Conservation (phyloP, 2,888 invertebrate species). For the Perithous albicinctus region DNA sequence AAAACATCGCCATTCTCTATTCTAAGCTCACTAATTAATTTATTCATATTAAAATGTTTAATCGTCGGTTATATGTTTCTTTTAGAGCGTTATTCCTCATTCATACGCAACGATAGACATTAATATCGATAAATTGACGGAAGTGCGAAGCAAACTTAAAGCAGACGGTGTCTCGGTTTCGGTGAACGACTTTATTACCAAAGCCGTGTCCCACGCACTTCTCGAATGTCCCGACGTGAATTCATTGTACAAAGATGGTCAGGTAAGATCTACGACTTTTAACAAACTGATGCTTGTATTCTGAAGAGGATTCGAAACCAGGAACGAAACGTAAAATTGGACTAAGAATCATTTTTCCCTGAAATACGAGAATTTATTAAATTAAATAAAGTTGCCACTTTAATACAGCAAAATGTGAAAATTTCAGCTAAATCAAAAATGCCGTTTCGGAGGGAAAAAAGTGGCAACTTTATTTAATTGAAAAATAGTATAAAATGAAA, state of each 20-base stretch:
- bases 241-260: slow-evolving; percentile 84
- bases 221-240: slow-evolving; percentile 85
- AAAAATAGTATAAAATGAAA: neutral
- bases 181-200: slow-evolving; percentile 89
- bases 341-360: too few species aligned
- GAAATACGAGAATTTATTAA: too few species aligned
- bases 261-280: slow-evolving; percentile 77
- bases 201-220: slow-evolving; percentile 88
- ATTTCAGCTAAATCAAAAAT: too few species aligned
- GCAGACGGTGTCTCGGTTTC: slow-evolving; percentile 86
- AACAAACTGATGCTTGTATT: neutral
- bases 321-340: too few species aligned
- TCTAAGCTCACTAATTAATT: neutral
- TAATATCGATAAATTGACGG: slow-evolving; percentile 85
- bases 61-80: slow-evolving; percentile 67
- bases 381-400: too few species aligned
- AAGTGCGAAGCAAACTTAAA: slow-evolving; percentile 86
- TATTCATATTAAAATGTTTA: slow-evolving; percentile 25
- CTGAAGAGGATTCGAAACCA: too few species aligned
- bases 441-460: too few species aligned
- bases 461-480: too few species aligned
- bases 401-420: too few species aligned
- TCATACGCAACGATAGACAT: slow-evolving; percentile 87
- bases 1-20: neutral
- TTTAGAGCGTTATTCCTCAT: slow-evolving; percentile 88